Percentiles rank a stretch among this genome's conserved stretches.
phyloP scores from a whole-genome alignment of 2,113 vertebrate species.

The Nestor notabilis region DNA sequence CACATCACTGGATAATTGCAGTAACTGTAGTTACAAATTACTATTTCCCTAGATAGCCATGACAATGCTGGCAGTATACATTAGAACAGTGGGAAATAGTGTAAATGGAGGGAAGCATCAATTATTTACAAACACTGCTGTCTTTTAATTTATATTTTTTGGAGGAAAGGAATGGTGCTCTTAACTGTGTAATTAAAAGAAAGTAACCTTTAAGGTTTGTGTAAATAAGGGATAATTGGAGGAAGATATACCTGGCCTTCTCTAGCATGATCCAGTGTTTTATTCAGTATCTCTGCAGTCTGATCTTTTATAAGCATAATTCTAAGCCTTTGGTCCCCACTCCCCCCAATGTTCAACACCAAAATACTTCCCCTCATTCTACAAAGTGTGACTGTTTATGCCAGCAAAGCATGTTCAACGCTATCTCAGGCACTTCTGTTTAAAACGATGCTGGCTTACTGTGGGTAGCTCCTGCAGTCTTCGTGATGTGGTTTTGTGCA shows the following conservation, averaged over 20 bases:
- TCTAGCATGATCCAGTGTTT: background rate
- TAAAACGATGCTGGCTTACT: accelerated
- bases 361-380: background rate
- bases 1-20: background rate
- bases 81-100: background rate
- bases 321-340: background rate
- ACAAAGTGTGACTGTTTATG: background rate
- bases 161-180: background rate
- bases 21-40: background rate
- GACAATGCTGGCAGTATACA: background rate
- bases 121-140: background rate
- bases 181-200: background rate
- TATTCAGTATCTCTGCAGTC: background rate
- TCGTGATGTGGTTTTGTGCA: background rate
- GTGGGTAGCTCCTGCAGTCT: background rate
- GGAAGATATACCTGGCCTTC: background rate
- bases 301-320: background rate
- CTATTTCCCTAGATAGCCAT: slow-evolving; percentile 13
- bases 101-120: background rate
- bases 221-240: background rate
- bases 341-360: background rate
- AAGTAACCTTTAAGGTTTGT: background rate
- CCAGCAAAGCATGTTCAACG: background rate
- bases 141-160: background rate
- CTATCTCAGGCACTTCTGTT: background rate